These are phyloP conservation scores for Anolis carolinensis DNA, from an alignment of 2,113 vertebrate species.

Conservation along the genomic window DNA sequence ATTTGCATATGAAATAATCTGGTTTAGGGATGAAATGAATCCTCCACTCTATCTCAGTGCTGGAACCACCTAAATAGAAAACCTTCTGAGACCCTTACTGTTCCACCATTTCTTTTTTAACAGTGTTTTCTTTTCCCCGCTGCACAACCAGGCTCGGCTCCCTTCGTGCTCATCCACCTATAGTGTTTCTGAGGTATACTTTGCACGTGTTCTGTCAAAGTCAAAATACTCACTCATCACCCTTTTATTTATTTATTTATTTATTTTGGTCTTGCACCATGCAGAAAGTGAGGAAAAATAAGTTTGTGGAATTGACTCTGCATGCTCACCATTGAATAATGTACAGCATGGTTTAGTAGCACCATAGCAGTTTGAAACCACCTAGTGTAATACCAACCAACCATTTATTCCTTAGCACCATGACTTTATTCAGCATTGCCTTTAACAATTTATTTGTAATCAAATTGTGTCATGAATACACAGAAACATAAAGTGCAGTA, in stretches of 20 bases:
- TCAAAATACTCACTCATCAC: constrained; percentile 75
- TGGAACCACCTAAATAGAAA: constrained; percentile 76
- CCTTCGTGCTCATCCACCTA: constrained; percentile 99
- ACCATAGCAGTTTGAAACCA: constrained; percentile 48
- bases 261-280: constrained; percentile 80
- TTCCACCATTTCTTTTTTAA: constrained; percentile 82
- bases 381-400: constrained; percentile 25
- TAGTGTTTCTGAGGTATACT: constrained; percentile 99
- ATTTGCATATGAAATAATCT: constrained; percentile 62
- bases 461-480: constrained; percentile 9
- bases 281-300: constrained; percentile 70
- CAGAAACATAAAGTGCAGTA: constrained; percentile 14
- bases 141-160: constrained; percentile 97
- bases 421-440: neutral
- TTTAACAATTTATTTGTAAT: constrained; percentile 28
- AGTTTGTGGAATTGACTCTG: constrained; percentile 65
- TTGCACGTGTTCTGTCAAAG: constrained; percentile 88
- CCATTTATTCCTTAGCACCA: neutral
- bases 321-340: constrained; percentile 77
- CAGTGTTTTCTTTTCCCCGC: constrained; percentile 86
- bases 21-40: constrained; percentile 65
- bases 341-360: constrained; percentile 69
- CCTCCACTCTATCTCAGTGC: constrained; percentile 73
- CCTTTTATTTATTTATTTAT: constrained; percentile 61
- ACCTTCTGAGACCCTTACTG: constrained; percentile 75